phyloP scores from a whole-genome alignment of 2,888 invertebrate species.

The Linnaemya tessellans region DNA sequence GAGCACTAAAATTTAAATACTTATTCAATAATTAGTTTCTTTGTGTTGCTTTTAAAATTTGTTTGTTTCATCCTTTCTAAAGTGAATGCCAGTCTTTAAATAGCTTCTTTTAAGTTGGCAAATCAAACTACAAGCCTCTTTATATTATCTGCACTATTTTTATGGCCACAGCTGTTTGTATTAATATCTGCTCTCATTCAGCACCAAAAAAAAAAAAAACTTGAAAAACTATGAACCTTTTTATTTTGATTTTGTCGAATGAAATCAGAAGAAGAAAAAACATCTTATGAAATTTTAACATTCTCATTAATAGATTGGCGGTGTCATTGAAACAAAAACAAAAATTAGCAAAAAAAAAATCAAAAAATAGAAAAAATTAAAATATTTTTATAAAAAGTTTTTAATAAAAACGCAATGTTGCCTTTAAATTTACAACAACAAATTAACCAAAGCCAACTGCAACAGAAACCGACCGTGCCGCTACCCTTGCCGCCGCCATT shows the following conservation, averaged over 20 bases:
- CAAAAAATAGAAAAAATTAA: too few species aligned
- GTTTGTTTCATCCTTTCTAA: not conserved
- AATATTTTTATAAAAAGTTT: slow-evolving; percentile 20
- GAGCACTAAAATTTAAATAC: too few species aligned
- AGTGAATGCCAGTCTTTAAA: not conserved
- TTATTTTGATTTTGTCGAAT: slow-evolving; percentile 19
- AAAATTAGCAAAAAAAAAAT: slow-evolving; percentile 20
- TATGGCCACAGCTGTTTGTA: slow-evolving; percentile 23
- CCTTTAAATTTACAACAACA: slow-evolving; percentile 68
- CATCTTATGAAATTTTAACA: slow-evolving; percentile 57
- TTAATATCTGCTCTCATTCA: slow-evolving; percentile 9
- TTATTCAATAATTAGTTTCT: not conserved
- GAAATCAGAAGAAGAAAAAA: slow-evolving; percentile 11
- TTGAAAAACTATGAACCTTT: slow-evolving; percentile 31
- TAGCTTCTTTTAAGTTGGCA: not conserved
- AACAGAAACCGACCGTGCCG: slow-evolving; percentile 55
- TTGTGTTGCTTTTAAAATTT: not conserved
- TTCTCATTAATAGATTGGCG: slow-evolving; percentile 60
- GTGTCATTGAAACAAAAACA: slow-evolving; percentile 16
- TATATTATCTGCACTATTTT: not conserved
- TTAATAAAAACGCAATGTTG: slow-evolving; percentile 66
- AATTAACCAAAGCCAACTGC: slow-evolving; percentile 59
- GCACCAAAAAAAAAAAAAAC: slow-evolving; percentile 11
- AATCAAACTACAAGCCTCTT: not conserved
- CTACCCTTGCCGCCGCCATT: slow-evolving; percentile 61